phyloP scores from a whole-genome alignment of 2,888 invertebrate genomes.

The Nephrotoma flavescens region DNA sequence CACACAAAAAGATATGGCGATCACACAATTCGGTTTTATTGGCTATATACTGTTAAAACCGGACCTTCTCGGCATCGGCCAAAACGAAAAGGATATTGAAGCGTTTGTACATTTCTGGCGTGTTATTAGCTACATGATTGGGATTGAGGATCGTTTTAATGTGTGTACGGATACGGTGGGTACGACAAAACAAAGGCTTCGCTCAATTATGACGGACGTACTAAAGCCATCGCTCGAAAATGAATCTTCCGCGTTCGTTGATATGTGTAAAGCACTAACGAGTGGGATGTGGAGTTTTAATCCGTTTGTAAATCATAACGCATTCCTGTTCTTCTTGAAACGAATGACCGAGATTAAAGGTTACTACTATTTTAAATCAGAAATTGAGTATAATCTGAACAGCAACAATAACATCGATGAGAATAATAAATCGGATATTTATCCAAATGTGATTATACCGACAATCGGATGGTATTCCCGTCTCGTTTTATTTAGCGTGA shows the following conservation, averaged over 20 bases:
- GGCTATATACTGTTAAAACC: constrained; percentile 41
- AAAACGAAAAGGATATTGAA: constrained; percentile 48
- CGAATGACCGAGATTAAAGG: constrained; percentile 41
- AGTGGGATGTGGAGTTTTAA: constrained; percentile 55
- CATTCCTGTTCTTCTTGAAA: constrained; percentile 41
- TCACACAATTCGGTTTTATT: constrained; percentile 80
- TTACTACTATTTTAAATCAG: constrained; percentile 34
- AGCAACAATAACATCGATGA: constrained; percentile 21
- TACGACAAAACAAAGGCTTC: constrained; percentile 40
- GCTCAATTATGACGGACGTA: constrained; percentile 40
- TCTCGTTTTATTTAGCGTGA: constrained; percentile 22
- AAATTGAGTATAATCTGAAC: constrained; percentile 26
- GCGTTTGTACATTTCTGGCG: constrained; percentile 74
- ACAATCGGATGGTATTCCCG: constrained; percentile 32
- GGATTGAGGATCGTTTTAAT: constrained; percentile 69
- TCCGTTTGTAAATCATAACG: constrained; percentile 41
- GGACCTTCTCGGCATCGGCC: constrained; percentile 47
- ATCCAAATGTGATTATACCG: neutral
- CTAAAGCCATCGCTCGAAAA: constrained; percentile 45
- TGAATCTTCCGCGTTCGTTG: constrained; percentile 44
- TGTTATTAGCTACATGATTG: constrained; percentile 64
- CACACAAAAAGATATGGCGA: constrained; percentile 68
- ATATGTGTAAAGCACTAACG: constrained; percentile 47
- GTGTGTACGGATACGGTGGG: constrained; percentile 46
- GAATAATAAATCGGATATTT: neutral